A percentile compares a stretch with the other conserved stretches of the same genome.
These are phyloP conservation scores for Pseudomugil gertrudae DNA, from an alignment of 2,797 vertebrate species.

Conservation along the genomic window DNA sequence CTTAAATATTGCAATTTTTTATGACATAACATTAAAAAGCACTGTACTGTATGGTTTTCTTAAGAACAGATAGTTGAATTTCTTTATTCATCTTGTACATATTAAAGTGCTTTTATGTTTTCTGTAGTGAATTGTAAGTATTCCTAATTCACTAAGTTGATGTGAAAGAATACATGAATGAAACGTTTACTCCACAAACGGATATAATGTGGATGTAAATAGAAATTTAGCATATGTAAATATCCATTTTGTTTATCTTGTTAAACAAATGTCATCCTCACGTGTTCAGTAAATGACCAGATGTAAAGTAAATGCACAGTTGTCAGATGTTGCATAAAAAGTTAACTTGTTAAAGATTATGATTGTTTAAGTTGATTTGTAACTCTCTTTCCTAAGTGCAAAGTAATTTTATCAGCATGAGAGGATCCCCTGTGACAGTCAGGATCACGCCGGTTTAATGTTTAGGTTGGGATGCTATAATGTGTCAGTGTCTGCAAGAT, in stretches of 20 bases:
- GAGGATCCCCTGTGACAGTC: background rate
- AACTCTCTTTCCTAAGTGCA: background rate
- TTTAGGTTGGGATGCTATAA: no score
- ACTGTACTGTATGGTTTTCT: no score
- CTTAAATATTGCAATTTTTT: no score
- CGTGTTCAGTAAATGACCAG: background rate
- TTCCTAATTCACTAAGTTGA: no score
- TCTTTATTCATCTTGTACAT: no score
- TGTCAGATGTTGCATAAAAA: constrained; percentile 26
- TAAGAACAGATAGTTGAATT: no score
- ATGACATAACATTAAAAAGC: no score
- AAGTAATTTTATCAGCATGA: background rate
- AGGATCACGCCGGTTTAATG: background rate
- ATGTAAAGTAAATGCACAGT: constrained; percentile 28
- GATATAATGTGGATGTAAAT: background rate
- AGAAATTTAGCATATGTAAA: background rate
- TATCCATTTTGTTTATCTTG: background rate
- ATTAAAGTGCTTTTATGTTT: no score
- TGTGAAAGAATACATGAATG: no score
- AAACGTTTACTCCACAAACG: constrained; percentile 1
- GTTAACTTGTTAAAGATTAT: constrained; percentile 4
- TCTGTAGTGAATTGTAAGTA: no score
- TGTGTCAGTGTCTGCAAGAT: constrained; percentile 57
- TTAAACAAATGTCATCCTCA: background rate
- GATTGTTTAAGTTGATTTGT: background rate